Base-by-base conservation (phyloP, 2,113 vertebrate species). In the Corythoichthys haematopterus region DNA sequence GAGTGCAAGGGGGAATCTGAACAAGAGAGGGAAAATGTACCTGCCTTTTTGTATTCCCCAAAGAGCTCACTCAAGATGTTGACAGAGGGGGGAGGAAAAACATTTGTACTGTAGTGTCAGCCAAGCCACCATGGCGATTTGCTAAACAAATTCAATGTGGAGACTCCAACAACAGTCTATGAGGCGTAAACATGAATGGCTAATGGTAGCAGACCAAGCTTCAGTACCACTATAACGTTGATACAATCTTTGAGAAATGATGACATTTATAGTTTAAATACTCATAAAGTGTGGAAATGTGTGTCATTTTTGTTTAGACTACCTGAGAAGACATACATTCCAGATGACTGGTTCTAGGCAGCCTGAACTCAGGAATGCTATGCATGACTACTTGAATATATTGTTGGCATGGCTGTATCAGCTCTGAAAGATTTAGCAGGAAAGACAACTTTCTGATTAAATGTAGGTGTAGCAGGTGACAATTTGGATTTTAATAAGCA, bases 371-470 rank as follows among this genome's bases (percentile, higher is more conserved):
- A 88, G 89, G 89, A 89, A 89, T 90, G 87, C 70, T 70, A 87
- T 87, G 86, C 87, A 87, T 90, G 87, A 90, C 85, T 87, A 85
- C 80, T 69, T 86, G 65, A 68, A 84, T 77, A 73, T 84, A 78
- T 35, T 36, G 71, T 20, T 46, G 53, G 68, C 55, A 5, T 11
- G 14, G 55, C 50, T 16, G 53, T 64, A 56, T 40, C 60, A 69
- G 69, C 58, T 57, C 66, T 48, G 70, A 6, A 57, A 38, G 45
- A 69, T 53, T 69, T 69, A 4, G 43, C 15, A 40, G 38, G 14
- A 15, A 60, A 60, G 59, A 61, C 37, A 33, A 69, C 59, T 60
- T 28, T 11, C 48, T 52, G 36, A 40, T 16, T 7, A 12, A 45
- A 46, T 62, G 15, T n/a, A 45, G 16, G 35, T 15, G 10, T 20